Percentiles rank a stretch among this genome's conserved stretches.
Evolutionary conservation across 2,888 invertebrate species (phyloP).

Genomic region (Bursaphelenchus okinawaensis): DNA sequence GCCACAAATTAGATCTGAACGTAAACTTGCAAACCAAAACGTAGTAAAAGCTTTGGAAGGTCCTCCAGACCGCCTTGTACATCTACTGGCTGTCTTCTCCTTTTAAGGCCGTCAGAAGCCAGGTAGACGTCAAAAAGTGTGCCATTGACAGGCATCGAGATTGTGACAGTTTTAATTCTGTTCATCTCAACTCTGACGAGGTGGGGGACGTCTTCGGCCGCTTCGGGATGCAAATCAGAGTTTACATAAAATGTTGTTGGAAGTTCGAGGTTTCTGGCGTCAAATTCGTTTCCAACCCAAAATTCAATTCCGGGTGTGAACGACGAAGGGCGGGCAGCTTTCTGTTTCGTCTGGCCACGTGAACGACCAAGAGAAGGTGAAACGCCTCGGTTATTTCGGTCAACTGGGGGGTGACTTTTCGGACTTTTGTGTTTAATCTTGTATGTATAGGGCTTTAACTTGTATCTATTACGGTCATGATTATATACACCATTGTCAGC

Average conservation of each 20-base stretch:
- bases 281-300: background rate
- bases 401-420: no score
- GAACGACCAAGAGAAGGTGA: background rate
- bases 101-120: background rate
- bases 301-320: background rate
- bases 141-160: background rate
- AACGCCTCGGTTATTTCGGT: background rate
- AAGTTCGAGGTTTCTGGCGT: background rate
- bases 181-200: no score
- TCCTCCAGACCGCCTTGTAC: no score
- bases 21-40: no score
- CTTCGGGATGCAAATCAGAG: background rate
- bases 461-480: no score
- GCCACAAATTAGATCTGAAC: no score
- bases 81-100: background rate
- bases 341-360: background rate
- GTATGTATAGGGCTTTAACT: no score
- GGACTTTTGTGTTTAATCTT: no score
- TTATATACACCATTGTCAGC: no score
- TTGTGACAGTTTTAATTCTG: background rate
- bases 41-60: no score
- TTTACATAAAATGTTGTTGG: background rate
- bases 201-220: no score
- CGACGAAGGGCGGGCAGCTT: background rate
- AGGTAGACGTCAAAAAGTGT: background rate